Evolutionary conservation across 2,797 vertebrate species (phyloP), one percentile per base, ranked within the genome.

Genomic region (Petrocephalus sullivani): DNA sequence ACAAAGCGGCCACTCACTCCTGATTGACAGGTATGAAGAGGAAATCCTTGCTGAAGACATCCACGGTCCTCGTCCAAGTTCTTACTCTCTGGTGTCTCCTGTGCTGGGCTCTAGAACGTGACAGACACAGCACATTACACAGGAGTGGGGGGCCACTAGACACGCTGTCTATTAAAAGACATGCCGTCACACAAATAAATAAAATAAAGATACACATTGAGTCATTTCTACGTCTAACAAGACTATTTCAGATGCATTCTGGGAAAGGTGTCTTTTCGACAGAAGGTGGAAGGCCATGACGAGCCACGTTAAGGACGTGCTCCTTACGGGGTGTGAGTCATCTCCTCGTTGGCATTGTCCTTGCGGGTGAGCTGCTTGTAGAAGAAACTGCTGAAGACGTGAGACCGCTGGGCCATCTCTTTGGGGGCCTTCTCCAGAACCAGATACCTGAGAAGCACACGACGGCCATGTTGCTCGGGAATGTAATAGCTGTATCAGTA

Each of bases 351-450:
- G 0, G 94, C 93, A 1, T 90, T 96, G 91, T 97, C 94, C 67
- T 95, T 96, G 89, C 97, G 95, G 78, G 97, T 98, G 90, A 99
- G 95, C 91, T 98, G 98, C 91, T 96, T 98, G 93, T 96, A 99
- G 93, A 99, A 99, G 94, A 99, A 99, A 88, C 97, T 99, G 93
- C 98, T 99, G 93, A 99, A 99, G 92, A 99, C 92, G 87, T 99
- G 97, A 9, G 95, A 96, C 56, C 95, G 94, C 87, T 98, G 94
- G 49, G 96, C 96, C 91, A 97, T 93, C 0, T 92, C 89, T 85
- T 94, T 94, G 2, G 95, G 95, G 0, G 94, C 96, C 16, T 96
- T 96, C 91, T 98, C 97, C 93, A 98, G 89, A 83, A 97, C 90
- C 56, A 99, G 95, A 81, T 96, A 99, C 89, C 98, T 99, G 93